Conservation (phyloP, 2,797 vertebrate species). For the Threskiornis aethiopicus region DNA sequence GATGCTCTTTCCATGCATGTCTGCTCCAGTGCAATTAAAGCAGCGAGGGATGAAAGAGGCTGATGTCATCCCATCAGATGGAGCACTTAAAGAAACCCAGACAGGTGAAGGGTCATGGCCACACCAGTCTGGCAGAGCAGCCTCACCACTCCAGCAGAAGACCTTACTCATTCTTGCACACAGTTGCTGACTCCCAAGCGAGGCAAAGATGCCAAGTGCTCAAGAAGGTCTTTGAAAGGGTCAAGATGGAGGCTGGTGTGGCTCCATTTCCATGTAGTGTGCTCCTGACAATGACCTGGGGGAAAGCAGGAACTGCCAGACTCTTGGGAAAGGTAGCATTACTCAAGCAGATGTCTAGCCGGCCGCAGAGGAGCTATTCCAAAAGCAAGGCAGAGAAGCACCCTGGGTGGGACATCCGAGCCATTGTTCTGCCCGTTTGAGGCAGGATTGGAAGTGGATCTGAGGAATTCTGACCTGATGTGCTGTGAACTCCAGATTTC, state of each 20-base stretch:
- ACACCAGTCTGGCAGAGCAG: background rate
- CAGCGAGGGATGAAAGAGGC: background rate
- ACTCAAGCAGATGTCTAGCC: background rate
- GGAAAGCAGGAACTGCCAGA: background rate
- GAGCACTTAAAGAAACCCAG: background rate
- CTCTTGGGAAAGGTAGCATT: background rate
- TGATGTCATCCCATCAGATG: slow-evolving; percentile 11
- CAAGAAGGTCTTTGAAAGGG: background rate
- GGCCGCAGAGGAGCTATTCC: background rate
- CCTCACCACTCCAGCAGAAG: background rate
- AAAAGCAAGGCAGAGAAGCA: background rate
- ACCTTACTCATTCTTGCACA: background rate
- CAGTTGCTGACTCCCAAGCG: background rate
- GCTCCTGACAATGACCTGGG: background rate
- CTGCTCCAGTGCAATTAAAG: background rate
- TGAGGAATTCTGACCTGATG: background rate
- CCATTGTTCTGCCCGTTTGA: background rate
- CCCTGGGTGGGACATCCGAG: background rate
- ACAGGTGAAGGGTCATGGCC: background rate
- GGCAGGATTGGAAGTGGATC: background rate
- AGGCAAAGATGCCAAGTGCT: background rate
- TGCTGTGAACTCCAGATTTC: background rate
- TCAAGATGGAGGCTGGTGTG: background rate
- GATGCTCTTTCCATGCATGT: background rate
- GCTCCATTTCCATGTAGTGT: background rate